Conservation (phyloP, 2,797 vertebrate genomes). For the Anguilla anguilla region DNA sequence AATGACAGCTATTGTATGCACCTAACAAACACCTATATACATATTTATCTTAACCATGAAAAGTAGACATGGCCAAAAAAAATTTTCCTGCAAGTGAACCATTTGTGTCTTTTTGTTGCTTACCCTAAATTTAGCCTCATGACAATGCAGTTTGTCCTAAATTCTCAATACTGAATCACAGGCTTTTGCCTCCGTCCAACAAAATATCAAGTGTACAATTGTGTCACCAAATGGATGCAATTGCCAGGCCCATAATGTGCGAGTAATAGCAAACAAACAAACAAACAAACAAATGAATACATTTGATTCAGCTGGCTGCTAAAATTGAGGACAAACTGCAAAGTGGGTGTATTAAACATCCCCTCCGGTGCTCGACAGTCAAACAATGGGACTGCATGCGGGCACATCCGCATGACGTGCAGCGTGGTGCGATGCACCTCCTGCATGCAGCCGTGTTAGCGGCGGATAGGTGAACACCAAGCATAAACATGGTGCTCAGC, state of each 20-base stretch:
- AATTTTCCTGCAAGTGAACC: not conserved
- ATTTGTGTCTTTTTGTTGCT: not conserved
- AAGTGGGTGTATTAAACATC: not conserved
- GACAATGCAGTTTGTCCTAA: not conserved
- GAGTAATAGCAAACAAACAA: not conserved
- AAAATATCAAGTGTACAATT: not conserved
- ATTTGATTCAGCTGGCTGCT: not conserved
- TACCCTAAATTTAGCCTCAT: not conserved
- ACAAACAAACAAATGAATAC: no score
- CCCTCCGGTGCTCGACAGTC: not conserved
- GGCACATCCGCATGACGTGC: not conserved
- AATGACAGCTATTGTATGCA: no score
- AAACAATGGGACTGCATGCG: not conserved
- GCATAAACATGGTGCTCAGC: not conserved
- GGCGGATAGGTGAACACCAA: not conserved
- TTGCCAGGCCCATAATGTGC: not conserved
- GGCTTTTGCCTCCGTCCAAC: no score
- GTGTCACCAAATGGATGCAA: not conserved
- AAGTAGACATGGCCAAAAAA: not conserved
- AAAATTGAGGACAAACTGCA: slow-evolving; percentile 12
- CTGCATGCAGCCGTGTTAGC: not conserved
- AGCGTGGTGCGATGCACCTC: not conserved
- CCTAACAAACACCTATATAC: no score
- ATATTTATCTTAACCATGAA: not conserved
- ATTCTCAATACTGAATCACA: slow-evolving; percentile 1